Evolutionary conservation across 2,113 vertebrate species (phyloP), one percentile per base, ranked within the genome.

Genomic region (Forbesichthys papilliferus): DNA sequence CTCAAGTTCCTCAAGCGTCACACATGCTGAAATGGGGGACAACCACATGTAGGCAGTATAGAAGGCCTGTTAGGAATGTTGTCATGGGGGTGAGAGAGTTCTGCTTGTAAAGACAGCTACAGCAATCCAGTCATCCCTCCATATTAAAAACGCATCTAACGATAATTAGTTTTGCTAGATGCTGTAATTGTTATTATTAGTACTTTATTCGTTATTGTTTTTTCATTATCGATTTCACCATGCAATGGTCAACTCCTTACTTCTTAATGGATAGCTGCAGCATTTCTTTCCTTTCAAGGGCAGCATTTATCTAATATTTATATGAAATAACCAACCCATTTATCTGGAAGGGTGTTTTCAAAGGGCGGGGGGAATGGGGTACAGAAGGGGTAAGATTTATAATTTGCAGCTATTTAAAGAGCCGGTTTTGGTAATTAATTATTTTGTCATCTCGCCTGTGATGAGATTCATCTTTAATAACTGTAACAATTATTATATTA

Each of bases 391-490:
- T 46, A 74, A 77, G 83, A 80, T 84, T 85, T 78, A 87, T 91
- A 89, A 93, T 93, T 93, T 92, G 87, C 88, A 86, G 90, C 88
- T 91, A 91, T 93, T 91, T 92, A 93, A 92, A 93, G 89, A 89
- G 81, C 53, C 68, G 81, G 68, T 88, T 91, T 91, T 91, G 79
- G 90, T 91, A 92, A 92, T 92, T 82, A 93, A 91, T 93, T 93
- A 92, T 93, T 92, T 93, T 93, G 91, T 93, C 90, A 93, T 85
- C 86, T 88, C 73, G 83, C 80, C 88, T 87, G 86, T 90, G 91
- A 93, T 91, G 91, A 92, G 91, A 92, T 92, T 93, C 85, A 90
- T 92, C 92, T 93, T 93, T 93, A 92, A 93, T 93, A 93, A 93
- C 90, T 86, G 89, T 89, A 90, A 92, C 90, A 93, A 91, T 92